These are phyloP conservation scores for Paracanthobrama guichenoti DNA, from an alignment of 2,113 vertebrate genomes.

Conservation along the genomic window DNA sequence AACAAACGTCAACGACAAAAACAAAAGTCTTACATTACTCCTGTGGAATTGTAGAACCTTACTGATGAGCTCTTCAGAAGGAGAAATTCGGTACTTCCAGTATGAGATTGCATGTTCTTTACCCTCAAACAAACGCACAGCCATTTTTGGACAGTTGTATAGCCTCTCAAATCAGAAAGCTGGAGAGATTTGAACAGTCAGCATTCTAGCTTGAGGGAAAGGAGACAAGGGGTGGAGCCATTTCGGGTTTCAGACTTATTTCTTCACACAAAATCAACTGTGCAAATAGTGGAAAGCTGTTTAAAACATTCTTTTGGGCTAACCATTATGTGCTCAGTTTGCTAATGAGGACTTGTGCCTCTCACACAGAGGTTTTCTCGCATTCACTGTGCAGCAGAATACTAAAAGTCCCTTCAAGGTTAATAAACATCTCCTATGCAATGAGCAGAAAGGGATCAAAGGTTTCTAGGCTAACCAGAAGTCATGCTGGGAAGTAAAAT, in stretches of 20 bases:
- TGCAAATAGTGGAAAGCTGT: not conserved
- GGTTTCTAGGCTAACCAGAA: not conserved
- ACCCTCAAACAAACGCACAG: conserved; percentile 78
- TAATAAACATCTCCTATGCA: not conserved
- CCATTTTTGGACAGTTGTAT: conserved; percentile 65
- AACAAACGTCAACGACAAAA: not conserved
- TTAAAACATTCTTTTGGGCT: not conserved
- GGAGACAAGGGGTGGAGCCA: not conserved
- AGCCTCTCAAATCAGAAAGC: not conserved
- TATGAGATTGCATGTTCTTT: conserved; percentile 73
- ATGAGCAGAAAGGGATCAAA: not conserved
- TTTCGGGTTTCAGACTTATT: not conserved
- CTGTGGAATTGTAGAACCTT: conserved; percentile 72
- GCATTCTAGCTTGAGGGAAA: not conserved
- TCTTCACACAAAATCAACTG: not conserved
- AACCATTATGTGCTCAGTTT: not conserved
- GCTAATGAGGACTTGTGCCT: conserved; percentile 22
- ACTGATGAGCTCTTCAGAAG: conserved; percentile 68
- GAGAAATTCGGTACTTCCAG: conserved; percentile 76
- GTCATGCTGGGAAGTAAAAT: not conserved
- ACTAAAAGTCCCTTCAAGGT: not conserved
- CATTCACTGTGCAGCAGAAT: not conserved
- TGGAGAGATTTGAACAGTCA: not conserved
- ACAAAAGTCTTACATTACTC: conserved; percentile 69
- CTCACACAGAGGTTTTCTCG: not conserved